These are phyloP conservation scores for Leptopilina boulardi DNA, from an alignment of 1,140 invertebrate species.

Conservation along the genomic window DNA sequence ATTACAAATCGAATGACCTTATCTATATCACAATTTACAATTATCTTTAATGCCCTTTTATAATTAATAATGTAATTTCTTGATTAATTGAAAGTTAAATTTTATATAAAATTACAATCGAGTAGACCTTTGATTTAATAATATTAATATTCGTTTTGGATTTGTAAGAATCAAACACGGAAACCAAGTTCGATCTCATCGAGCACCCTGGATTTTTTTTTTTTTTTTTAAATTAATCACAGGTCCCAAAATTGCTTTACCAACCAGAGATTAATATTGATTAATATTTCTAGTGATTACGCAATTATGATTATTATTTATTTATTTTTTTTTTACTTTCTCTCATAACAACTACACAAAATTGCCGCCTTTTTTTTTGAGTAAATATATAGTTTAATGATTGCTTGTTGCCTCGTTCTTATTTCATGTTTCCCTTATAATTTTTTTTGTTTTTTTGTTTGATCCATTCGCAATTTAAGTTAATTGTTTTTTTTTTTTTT, in stretches of 20 bases:
- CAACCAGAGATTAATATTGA: constrained; percentile 16
- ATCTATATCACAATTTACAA: constrained; percentile 32
- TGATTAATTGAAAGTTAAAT: no score
- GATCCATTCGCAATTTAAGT: background rate
- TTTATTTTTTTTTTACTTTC: constrained; percentile 12
- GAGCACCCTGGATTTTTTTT: constrained; percentile 30
- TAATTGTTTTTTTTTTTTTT: background rate
- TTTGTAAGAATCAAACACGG: constrained; percentile 26
- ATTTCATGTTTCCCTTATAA: background rate
- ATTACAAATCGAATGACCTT: constrained; percentile 15
- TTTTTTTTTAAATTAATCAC: constrained; percentile 20
- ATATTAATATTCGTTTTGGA: background rate
- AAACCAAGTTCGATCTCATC: constrained; percentile 22
- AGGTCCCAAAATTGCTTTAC: constrained; percentile 22
- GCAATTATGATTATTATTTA: constrained; percentile 11
- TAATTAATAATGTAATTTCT: constrained; percentile 1
- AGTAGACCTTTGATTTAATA: constrained; percentile 10
- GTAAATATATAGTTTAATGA: constrained; percentile 27
- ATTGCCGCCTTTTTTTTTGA: background rate
- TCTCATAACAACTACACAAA: constrained; percentile 22
- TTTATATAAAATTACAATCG: background rate
- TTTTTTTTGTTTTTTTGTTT: constrained; percentile 8
- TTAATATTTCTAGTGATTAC: constrained; percentile 17
- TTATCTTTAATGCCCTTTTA: constrained; percentile 26
- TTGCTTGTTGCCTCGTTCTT: constrained; percentile 21